These are phyloP conservation scores for Hemibagrus wyckioides DNA, from an alignment of 2,113 vertebrate species.

Conservation along the genomic window DNA sequence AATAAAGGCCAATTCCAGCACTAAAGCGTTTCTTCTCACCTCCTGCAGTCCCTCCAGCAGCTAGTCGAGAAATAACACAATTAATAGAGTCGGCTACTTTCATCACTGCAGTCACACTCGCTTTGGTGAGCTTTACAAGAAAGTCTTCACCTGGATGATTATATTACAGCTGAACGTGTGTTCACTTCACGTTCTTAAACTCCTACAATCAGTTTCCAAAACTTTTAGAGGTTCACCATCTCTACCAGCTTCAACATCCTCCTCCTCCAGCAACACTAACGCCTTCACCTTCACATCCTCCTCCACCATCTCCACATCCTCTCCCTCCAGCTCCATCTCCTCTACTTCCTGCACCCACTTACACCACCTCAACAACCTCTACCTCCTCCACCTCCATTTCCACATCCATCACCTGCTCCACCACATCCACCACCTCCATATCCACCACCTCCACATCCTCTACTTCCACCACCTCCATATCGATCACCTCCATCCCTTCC, in stretches of 20 bases:
- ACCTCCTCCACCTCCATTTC: too few species aligned
- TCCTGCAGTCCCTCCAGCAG: neutral
- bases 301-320: too few species aligned
- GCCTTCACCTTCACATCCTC: too few species aligned
- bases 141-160: neutral
- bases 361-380: too few species aligned
- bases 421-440: too few species aligned
- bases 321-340: too few species aligned
- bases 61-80: conserved; percentile 12
- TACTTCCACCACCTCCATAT: too few species aligned
- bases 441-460: too few species aligned
- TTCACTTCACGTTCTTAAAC: neutral
- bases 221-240: neutral
- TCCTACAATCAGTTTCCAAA: neutral
- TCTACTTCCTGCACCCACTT: too few species aligned
- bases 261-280: too few species aligned
- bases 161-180: neutral
- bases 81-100: conserved; percentile 32
- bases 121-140: conserved; percentile 16
- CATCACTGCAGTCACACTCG: conserved; percentile 45
- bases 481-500: too few species aligned
- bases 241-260: neutral
- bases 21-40: neutral
- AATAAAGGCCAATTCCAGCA: neutral
- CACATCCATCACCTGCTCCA: too few species aligned